Evolutionary conservation across 2,797 vertebrate species (phyloP), one percentile per base, ranked within the genome.

Genomic region (Schizopygopsis pylzovi): DNA sequence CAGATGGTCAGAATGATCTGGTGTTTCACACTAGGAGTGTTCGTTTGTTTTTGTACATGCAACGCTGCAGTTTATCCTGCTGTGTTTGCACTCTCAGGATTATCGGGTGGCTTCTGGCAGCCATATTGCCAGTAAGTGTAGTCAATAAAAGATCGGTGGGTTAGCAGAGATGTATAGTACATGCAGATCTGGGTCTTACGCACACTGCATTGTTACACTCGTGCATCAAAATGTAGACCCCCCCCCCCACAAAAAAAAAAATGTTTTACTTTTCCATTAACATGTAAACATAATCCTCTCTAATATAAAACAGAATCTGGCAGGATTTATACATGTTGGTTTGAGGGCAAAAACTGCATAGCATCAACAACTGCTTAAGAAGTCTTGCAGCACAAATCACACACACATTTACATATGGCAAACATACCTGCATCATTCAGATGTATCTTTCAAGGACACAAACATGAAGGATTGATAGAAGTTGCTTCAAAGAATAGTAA

Each of bases 11-110:
- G 18, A 71, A 84, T 6, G 52, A 6, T 75, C 28, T 37, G 33
- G 67, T 56, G 77, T 84, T 84, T 68, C 37, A 56, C 49, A 70
- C 37, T 70, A 22, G 20, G 11, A 54, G n/a, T 84, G 37, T 84
- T 84, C 72, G 76, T 85, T 85, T 79, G 75, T 59, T 79, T 59
- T 85, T 52, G 18, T 33, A 13, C 75, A 79, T 11, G 49, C 33
- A 85, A 37, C 18, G 3, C 49, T 59, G 39, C 49, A 79, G 52
- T 37, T 59, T 79, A 85, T 85, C 65, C 52, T 37, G 76, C 83
- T 79, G 83, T 79, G 75, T 85, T 85, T 85, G 83, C 83, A 71
- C 49, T 79, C 52, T 79, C 65, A 59, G 76, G 76, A 79, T 79
- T 70, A 85, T 85, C 83, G 65, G 63, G 39, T 70, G 47, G 65